These are phyloP conservation scores for Taphrorychus bicolor DNA, from an alignment of 2,888 invertebrate genomes.

Conservation along the genomic window DNA sequence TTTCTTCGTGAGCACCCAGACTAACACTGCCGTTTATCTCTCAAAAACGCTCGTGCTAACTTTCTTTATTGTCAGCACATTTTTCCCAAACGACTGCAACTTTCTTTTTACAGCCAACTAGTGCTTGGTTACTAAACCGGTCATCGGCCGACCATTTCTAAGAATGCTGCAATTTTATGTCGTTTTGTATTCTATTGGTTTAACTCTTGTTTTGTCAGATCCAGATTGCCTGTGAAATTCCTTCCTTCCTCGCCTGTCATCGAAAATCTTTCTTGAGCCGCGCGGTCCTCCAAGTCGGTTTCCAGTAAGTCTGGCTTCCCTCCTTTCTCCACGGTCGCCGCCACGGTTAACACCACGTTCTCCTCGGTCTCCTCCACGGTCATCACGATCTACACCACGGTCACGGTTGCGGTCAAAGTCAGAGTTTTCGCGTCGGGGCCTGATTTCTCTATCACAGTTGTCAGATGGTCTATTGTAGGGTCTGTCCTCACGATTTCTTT, in stretches of 20 bases:
- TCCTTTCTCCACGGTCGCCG: conserved; percentile 51
- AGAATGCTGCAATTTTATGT: too few relatives aligned
- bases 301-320: conserved; percentile 54
- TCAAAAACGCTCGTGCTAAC: too few relatives aligned
- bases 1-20: too few relatives aligned
- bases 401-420: conserved; percentile 53
- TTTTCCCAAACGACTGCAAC: too few relatives aligned
- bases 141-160: too few relatives aligned
- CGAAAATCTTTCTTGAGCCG: conserved; percentile 65
- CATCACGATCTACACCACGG: conserved; percentile 51
- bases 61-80: too few relatives aligned
- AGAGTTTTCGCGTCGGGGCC: conserved; percentile 59
- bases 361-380: conserved; percentile 39
- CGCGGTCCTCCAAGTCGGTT: conserved; percentile 61
- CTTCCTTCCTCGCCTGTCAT: conserved; percentile 79
- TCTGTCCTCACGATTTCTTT: conserved; percentile 66
- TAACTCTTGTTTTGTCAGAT: conserved; percentile 94
- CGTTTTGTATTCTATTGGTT: too few relatives aligned
- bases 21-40: too few relatives aligned
- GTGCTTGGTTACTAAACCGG: too few relatives aligned
- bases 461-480: conserved; percentile 58
- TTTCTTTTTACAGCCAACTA: too few relatives aligned
- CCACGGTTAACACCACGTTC: conserved; percentile 20
- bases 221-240: conserved; percentile 96
- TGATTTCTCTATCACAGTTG: conserved; percentile 55